phyloP scores from a whole-genome alignment of 2,113 vertebrate genomes.

The Albula glossodonta region DNA sequence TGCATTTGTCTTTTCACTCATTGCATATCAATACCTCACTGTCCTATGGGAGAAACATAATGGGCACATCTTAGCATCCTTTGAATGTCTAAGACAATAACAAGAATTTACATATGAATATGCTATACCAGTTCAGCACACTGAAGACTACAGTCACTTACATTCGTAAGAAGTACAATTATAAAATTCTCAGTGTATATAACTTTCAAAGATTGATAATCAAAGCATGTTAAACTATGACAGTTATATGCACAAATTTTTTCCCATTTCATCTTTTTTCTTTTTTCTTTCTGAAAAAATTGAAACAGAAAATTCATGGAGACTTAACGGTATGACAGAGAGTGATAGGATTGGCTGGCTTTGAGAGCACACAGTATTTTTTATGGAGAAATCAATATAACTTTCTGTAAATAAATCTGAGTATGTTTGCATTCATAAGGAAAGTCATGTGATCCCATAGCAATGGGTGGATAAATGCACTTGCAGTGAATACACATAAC shows the following conservation, averaged over 20 bases:
- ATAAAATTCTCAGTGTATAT: no score
- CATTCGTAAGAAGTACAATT: no score
- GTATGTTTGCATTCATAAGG: not conserved
- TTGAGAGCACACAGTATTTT: not conserved
- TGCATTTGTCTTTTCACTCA: not conserved
- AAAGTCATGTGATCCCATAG: not conserved
- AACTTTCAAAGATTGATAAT: no score
- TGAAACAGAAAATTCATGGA: not conserved
- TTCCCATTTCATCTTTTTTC: no score
- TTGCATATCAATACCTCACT: not conserved
- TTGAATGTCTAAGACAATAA: not conserved
- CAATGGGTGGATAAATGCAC: no score
- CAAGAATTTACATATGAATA: not conserved
- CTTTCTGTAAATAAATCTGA: not conserved
- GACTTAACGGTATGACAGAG: not conserved
- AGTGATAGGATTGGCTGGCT: not conserved
- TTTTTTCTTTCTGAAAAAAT: no score
- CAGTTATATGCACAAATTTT: no score
- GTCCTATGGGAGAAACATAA: not conserved
- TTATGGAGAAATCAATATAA: not conserved
- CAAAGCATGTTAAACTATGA: no score
- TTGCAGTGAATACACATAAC: no score
- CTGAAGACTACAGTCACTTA: not conserved
- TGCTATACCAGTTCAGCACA: not conserved
- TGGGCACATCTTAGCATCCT: not conserved